A percentile compares a stretch with the other conserved stretches of the same genome.
phyloP scores from a whole-genome alignment of 2,113 vertebrate genomes.

The Chrysochloris asiatica region DNA sequence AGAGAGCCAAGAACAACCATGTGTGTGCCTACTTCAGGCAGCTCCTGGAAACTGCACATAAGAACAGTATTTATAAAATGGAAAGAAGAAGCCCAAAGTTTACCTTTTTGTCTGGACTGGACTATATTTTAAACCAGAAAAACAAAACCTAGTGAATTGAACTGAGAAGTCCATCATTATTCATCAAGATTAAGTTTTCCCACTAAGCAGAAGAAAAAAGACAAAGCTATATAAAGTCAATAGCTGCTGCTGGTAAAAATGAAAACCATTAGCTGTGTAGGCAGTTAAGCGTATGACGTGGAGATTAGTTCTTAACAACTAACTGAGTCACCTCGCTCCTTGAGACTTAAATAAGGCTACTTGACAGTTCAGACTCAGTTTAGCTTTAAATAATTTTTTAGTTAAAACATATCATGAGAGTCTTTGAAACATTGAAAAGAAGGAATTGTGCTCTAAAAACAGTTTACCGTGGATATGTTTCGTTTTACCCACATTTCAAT shows the following conservation, averaged over 20 bases:
- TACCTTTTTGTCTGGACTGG: background rate
- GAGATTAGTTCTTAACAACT: background rate
- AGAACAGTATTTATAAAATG: background rate
- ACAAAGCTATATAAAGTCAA: background rate
- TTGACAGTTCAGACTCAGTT: background rate
- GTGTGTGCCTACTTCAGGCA: too few relatives aligned
- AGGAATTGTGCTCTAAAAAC: background rate
- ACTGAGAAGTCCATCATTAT: background rate
- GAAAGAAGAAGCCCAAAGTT: background rate
- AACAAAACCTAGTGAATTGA: background rate
- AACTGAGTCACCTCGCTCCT: background rate
- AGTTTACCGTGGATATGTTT: constrained; percentile 12
- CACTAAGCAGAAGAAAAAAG: background rate
- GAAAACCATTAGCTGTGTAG: background rate
- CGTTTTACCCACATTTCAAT: background rate
- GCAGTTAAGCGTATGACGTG: too few relatives aligned
- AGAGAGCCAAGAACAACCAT: background rate
- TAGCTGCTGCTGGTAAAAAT: background rate
- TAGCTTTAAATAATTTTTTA: background rate
- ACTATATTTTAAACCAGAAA: background rate
- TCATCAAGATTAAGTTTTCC: background rate
- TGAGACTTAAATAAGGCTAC: background rate
- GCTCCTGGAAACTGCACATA: background rate
- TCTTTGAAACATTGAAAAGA: background rate
- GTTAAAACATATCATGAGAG: background rate